Conservation (phyloP, 2,113 vertebrate species). For the Marcusenius ussheri region DNA sequence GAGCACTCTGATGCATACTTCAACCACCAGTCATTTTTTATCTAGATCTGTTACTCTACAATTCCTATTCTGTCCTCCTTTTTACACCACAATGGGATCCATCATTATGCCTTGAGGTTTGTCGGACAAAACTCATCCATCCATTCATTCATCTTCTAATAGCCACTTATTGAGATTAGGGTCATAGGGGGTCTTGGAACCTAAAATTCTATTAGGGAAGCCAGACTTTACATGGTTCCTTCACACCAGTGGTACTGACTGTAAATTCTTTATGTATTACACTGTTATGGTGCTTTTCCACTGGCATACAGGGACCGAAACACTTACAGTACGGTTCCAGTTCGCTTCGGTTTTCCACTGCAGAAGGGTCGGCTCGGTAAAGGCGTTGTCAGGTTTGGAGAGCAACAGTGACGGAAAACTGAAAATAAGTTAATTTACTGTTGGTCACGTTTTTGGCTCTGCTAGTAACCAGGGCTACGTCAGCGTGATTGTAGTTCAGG, state of each 20-base stretch:
- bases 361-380: too few relatives aligned
- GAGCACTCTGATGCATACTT: neutral
- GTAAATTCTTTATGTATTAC: neutral
- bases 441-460: too few relatives aligned
- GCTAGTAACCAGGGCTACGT: too few relatives aligned
- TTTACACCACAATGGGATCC: neutral
- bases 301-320: neutral
- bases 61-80: neutral
- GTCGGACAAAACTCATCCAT: neutral
- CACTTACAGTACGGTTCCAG: neutral
- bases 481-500: too few relatives aligned
- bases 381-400: too few relatives aligned
- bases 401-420: too few relatives aligned
- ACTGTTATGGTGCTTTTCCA: neutral
- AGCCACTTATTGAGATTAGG: neutral
- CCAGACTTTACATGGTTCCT: neutral
- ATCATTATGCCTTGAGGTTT: neutral
- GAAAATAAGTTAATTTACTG: too few relatives aligned
- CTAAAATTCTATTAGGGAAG: neutral
- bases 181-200: neutral
- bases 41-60: neutral
- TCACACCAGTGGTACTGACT: neutral
- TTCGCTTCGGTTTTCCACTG: too few relatives aligned
- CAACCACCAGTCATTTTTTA: neutral
- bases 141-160: neutral